Percentiles rank a stretch among this genome's conserved stretches.
Conservation (phyloP, 2,797 vertebrate genomes). For the Manis javanica region DNA sequence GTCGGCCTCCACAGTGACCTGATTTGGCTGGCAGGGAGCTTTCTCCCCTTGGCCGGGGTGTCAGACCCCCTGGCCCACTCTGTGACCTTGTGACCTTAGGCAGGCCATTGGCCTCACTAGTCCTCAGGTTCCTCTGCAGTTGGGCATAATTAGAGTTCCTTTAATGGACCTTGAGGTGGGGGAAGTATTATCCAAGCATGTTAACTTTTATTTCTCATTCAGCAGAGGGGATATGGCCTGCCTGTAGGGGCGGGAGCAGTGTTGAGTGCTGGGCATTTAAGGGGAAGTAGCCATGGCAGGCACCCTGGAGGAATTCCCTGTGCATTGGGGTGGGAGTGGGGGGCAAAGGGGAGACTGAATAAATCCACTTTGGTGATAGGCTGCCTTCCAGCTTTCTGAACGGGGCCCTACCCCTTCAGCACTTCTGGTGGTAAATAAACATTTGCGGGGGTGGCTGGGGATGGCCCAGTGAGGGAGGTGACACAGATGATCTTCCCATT, state of each 20-base stretch:
- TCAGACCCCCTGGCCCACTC: not conserved
- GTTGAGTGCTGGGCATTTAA: not conserved
- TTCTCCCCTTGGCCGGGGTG: not conserved
- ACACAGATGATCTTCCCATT: not conserved
- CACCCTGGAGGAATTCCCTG: no score
- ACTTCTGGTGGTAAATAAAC: not conserved
- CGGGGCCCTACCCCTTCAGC: not conserved
- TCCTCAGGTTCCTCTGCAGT: not conserved
- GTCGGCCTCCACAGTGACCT: accelerated
- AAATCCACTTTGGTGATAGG: no score
- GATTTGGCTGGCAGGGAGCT: not conserved
- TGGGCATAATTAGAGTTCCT: not conserved
- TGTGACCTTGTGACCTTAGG: not conserved
- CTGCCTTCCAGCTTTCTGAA: not conserved
- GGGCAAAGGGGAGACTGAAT: no score
- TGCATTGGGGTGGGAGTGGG: no score
- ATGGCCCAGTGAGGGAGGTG: not conserved
- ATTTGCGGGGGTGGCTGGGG: not conserved
- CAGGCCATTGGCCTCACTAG: not conserved
- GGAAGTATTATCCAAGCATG: not conserved
- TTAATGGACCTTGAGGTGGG: not conserved
- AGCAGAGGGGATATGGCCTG: accelerated
- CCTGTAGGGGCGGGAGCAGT: not conserved
- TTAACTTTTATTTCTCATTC: not conserved
- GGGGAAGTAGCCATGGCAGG: not conserved